phyloP scores from a whole-genome alignment of 1,140 invertebrate genomes.

The Hormaphis cornu region DNA sequence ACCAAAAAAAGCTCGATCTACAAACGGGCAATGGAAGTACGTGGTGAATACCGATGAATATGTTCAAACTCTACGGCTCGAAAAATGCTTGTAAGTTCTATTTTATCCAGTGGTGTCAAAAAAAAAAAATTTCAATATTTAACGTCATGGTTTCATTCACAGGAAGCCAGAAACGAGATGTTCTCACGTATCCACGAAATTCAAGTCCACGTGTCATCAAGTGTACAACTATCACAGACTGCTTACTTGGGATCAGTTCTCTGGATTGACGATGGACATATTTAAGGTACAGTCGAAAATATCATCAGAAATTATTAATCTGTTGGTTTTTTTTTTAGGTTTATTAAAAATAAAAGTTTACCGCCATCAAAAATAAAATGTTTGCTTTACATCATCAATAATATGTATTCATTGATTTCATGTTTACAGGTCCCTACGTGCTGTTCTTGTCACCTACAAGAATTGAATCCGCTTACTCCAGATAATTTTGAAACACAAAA shows the following conservation, averaged over 20 bases:
- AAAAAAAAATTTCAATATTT: not conserved
- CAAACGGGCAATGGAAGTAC: conserved; percentile 74
- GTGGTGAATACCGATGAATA: conserved; percentile 79
- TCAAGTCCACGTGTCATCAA: conserved; percentile 71
- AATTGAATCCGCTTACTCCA: conserved; percentile 17
- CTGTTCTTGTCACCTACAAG: conserved; percentile 73
- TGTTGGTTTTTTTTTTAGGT: conserved; percentile 17
- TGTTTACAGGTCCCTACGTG: conserved; percentile 59
- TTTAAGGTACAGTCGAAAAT: conserved; percentile 54
- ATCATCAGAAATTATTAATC: not conserved
- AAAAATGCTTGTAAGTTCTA: conserved; percentile 63
- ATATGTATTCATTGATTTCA: too few species aligned
- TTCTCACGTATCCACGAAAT: conserved; percentile 68
- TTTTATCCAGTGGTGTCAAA: not conserved
- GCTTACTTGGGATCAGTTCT: conserved; percentile 69
- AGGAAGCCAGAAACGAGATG: conserved; percentile 65
- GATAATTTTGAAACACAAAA: conserved; percentile 13
- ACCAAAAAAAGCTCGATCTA: conserved; percentile 69
- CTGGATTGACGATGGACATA: conserved; percentile 75
- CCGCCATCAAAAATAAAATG: too few species aligned
- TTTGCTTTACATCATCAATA: too few species aligned
- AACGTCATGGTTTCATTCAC: conserved; percentile 34
- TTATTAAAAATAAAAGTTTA: too few species aligned
- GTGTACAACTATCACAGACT: conserved; percentile 80
- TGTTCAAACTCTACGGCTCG: conserved; percentile 70